Evolutionary conservation across 1,140 invertebrate genomes (phyloP).

Genomic region (Cherax destructor): DNA sequence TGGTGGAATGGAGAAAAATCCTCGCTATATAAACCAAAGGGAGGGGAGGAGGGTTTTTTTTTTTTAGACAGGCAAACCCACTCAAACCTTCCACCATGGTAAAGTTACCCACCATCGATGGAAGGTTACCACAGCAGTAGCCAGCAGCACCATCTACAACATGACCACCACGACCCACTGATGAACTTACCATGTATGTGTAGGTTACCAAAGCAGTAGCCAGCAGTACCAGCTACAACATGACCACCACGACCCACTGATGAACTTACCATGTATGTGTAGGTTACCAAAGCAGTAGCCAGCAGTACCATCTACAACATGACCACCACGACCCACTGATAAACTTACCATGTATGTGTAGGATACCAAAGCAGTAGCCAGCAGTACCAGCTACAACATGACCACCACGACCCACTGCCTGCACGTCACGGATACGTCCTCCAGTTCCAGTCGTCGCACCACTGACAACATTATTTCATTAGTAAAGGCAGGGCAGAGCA

Average conservation of each 20-base stretch:
- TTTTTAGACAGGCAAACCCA: too few species aligned
- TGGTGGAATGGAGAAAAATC: too few species aligned
- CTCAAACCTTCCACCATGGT: too few species aligned
- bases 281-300: conserved; percentile 97
- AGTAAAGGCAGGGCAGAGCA: background rate
- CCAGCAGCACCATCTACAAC: conserved; percentile 97
- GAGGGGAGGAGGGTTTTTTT: too few species aligned
- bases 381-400: conserved; percentile 96
- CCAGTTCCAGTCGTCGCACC: conserved; percentile 98
- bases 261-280: too few species aligned
- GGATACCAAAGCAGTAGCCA: conserved; percentile 95
- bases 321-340: conserved; percentile 90
- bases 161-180: conserved; percentile 91
- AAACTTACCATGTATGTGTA: conserved; percentile 87
- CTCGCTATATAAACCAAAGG: too few species aligned
- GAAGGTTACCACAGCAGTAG: conserved; percentile 94
- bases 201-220: conserved; percentile 96
- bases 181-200: too few species aligned
- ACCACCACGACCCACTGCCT: conserved; percentile 93
- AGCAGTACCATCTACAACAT: conserved; percentile 96
- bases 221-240: conserved; percentile 96
- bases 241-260: conserved; percentile 91
- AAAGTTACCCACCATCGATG: too few species aligned
- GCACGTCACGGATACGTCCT: conserved; percentile 94
- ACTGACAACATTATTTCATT: conserved; percentile 78